Evolutionary conservation across 2,888 invertebrate species (phyloP), one percentile per base, ranked within the genome.

Genomic region (Myopa testacea): DNA sequence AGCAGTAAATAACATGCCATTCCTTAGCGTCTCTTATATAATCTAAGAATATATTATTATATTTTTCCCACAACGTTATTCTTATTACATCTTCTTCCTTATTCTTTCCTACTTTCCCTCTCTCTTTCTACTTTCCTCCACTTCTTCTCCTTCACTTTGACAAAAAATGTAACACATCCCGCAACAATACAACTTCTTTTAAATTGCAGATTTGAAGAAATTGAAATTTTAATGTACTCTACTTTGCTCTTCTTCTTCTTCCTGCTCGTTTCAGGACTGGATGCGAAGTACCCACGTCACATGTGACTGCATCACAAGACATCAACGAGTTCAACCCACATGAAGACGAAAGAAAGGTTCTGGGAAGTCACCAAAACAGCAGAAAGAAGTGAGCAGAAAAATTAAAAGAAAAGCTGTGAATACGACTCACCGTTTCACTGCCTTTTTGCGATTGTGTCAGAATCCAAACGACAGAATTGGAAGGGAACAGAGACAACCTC

Each of bases 131-230:
- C 26, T 26, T 26, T 2, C 26, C 26, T 26, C 26, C 26, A 26
- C 1, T 26, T 26, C 4, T 55, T 55, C 55, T 16, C 55, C 14
- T 26, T 26, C 26, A 26, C 26, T 26, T 26, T 26, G 26, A 26
- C 26, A 26, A 1, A 26, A 26, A 26, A 26, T 26, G 26, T 26
- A 26, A 26, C 26, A 26, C 26, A 2, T 26, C 26, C 26, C 26
- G 1, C 26, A 26, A 26, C 26, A 26, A 26, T 26, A 26, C 26
- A 26, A 26, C 26, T 14, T n/a, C 1, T 55, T 55, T 55, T 60
- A 71, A 10, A 71, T 73, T 73, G 62, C 62, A 73, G 73, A 55
- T 70, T 70, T 52, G 16, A 70, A 14, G 12, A 75, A 75, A 75
- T 75, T 75, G 75, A 67, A 75, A 75, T 75, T 52, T 65, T 75